Base-by-base conservation (phyloP, 1,140 invertebrate genomes). In the Pinna nobilis region DNA sequence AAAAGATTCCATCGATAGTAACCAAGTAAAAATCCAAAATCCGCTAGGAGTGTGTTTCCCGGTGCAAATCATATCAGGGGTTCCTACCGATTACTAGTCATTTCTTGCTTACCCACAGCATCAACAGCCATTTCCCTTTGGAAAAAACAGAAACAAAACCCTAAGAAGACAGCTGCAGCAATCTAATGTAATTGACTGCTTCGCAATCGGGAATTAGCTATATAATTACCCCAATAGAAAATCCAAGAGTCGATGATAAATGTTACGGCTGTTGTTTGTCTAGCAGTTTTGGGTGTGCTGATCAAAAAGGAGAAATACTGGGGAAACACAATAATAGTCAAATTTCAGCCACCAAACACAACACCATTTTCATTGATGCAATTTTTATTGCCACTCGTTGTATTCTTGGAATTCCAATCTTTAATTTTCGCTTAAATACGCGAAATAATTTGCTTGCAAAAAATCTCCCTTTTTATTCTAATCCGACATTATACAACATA, bases 51-150 rank as follows among this genome's bases (percentile, higher is more conserved):
- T 18, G 47, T 18, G 25, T 50, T 23, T 50, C 47, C 47, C 11
- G 51, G 1, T 55, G 25, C 28, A 28, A 25, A 30, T 25, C 25
- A 25, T 28, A 13, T 55, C 33, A 9, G 25, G 28, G 51, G 51
- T 9, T 25, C 18, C 20, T 6, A 23, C 33, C 11, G 25, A 5
- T 55, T 55, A 30, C 11, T 30, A 55, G 51, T 30, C 51, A 9
- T 55, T 2, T 55, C 51, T 2, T 55, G n/a, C 51, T 5, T 55
- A 11, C 18, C 51, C 28, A 55, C 41, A 44, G 41, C 41, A 44
- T 13, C 51, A 53, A 18, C 51, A 55, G 23, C 51, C 51, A 55
- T 55, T 55, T 55, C 20, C 18, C 51, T 55, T 30, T 18, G 51
- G 51, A 5, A 25, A 55, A 1, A 2, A 30, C 23, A 55, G 51